A percentile compares a stretch with the other conserved stretches of the same genome.
These are phyloP conservation scores for Acomys russatus DNA, from an alignment of 2,797 vertebrate species.

Conservation along the genomic window DNA sequence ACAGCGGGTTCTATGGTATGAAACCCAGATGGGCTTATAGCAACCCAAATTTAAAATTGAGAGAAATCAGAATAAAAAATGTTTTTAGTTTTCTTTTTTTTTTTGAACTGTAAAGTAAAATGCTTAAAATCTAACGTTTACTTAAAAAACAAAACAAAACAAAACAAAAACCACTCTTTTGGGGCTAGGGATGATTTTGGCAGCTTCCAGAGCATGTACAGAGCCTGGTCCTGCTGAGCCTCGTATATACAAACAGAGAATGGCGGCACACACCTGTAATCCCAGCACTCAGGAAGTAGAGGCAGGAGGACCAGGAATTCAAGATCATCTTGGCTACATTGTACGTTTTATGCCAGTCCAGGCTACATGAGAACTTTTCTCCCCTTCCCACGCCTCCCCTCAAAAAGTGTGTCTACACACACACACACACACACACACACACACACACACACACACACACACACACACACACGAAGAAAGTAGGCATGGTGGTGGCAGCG, in stretches of 20 bases:
- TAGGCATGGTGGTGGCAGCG: not conserved
- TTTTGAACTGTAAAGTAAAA: constrained; percentile 29
- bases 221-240: no score
- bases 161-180: not conserved
- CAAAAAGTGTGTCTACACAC: no score
- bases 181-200: not conserved
- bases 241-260: not conserved
- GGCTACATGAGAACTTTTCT: not conserved
- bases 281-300: not conserved
- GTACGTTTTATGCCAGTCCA: not conserved
- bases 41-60: constrained; percentile 44
- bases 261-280: not conserved
- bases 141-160: constrained; percentile 1
- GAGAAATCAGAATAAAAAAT: not conserved
- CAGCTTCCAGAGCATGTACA: no score
- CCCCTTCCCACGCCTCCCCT: no score
- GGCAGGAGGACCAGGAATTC: not conserved
- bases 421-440: no score
- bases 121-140: not conserved
- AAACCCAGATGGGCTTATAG: constrained; percentile 33
- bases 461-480: not conserved
- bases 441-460: no score
- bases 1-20: not conserved
- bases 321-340: not conserved
- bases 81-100: not conserved